These are phyloP conservation scores for Capra hircus DNA, from an alignment of 2,113 vertebrate genomes.

Conservation along the genomic window DNA sequence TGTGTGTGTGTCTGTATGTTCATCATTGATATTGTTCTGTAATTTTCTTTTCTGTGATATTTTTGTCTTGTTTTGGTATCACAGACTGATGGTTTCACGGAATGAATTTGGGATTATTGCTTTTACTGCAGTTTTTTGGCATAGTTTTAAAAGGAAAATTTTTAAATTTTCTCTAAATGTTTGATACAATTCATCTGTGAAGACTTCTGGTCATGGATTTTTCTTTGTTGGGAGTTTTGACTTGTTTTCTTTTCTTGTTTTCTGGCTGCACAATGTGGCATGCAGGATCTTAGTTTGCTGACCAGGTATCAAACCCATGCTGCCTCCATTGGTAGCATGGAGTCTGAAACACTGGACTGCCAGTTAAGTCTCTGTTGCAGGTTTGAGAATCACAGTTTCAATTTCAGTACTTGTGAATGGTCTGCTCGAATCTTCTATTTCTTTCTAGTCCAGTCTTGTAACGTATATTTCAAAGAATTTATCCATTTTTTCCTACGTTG, in stretches of 20 bases:
- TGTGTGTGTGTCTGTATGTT: not conserved
- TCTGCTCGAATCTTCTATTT: not conserved
- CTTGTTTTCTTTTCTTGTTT: not conserved
- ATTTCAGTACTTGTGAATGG: not conserved
- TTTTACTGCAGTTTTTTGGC: not conserved
- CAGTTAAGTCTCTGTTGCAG: not conserved
- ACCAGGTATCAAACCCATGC: not conserved
- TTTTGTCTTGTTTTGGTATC: not conserved
- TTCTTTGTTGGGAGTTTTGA: not conserved
- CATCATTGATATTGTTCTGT: not conserved
- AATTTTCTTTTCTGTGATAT: not conserved
- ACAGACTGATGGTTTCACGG: not conserved
- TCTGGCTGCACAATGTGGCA: not conserved
- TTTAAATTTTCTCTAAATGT: not conserved
- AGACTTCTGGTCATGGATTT: not conserved
- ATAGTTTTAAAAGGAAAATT: not conserved
- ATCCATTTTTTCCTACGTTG: rapidly evolving
- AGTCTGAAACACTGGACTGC: not conserved
- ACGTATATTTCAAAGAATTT: not conserved
- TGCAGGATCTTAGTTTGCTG: not conserved
- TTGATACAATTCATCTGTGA: not conserved
- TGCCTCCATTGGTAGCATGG: not conserved
- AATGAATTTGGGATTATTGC: not conserved
- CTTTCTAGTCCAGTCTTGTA: not conserved
- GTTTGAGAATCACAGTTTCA: not conserved